Base-by-base conservation (phyloP, 2,888 invertebrate species). In the Cacoxenus indagator region DNA sequence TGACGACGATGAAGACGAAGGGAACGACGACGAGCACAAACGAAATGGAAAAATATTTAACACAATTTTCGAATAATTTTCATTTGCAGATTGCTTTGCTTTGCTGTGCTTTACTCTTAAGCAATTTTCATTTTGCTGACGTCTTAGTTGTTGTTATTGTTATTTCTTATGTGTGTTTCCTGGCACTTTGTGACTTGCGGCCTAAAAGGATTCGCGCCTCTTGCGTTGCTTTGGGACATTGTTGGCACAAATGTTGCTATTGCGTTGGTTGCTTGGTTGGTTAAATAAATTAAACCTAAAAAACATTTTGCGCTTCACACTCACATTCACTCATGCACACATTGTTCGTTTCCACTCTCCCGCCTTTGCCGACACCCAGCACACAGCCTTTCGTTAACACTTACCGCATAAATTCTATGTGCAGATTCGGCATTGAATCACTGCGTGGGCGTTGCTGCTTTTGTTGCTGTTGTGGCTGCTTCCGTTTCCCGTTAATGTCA, bases 381-480 rank as follows among this genome's bases (percentile, higher is more conserved):
- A 48, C 2, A 31, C 17, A 48, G 9, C 14, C 22, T 48, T 48
- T 48, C 4, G 17, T 48, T 48, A 17, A n/a, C 17, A 4, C 19
- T 48, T 48, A 19, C 22, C 19, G 68, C 73, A 54, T 31, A 31
- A n/a, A 45, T 46, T 43, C 71, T 70, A 69, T 46, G 70, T 75
- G 73, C 70, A 76, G 67, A 74, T 79, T 76, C 70, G 86, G 86
- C 70, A 86, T 73, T 22, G 86, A 86, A 64, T 78, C 72, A 66
- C 83, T 76, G 61, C 82, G 82, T 54, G 74, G 70, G 68, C 77
- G 73, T 59, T 70, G 70, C 45, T 57, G 57, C 67, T 68, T 66
- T 43, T 67, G 65, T 62, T 70, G 67, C 59, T 71, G 66, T 54
- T 37, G 72, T 51, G 46, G 19, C 24, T 64, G 46, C 29, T 69